These are phyloP conservation scores for Eidolon dupreanum DNA, from an alignment of 2,797 vertebrate species.

Conservation along the genomic window DNA sequence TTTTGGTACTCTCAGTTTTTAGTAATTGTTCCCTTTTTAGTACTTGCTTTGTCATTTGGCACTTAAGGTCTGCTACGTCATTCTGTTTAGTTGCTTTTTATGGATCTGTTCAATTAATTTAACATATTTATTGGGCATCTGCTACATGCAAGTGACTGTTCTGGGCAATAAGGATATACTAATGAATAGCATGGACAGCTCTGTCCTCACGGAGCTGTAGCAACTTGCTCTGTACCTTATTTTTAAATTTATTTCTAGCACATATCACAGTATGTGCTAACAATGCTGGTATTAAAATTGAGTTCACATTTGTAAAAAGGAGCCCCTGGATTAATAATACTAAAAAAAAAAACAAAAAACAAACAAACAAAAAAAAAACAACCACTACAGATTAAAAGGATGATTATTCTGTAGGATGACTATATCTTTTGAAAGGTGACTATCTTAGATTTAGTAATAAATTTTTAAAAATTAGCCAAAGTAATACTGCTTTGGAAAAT, in stretches of 20 bases:
- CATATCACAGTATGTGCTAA: not conserved
- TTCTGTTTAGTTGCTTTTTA: constrained; percentile 11
- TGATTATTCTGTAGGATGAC: not conserved
- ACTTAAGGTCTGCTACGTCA: not conserved
- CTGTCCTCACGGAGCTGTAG: not conserved
- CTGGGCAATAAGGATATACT: not conserved
- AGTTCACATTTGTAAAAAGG: not conserved
- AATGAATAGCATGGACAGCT: not conserved
- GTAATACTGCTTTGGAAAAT: not conserved
- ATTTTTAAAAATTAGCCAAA: not conserved
- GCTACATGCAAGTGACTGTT: not conserved
- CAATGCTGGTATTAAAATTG: constrained; percentile 5
- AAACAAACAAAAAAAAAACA: not conserved
- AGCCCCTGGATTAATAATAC: not conserved
- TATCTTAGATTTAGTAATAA: constrained; percentile 24
- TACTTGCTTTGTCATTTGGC: constrained; percentile 2
- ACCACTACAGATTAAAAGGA: not conserved
- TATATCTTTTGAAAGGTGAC: not conserved
- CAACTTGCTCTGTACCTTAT: not conserved
- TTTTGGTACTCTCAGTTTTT: not conserved
- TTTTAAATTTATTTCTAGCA: not conserved
- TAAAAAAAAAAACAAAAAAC: not conserved
- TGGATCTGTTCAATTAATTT: not conserved
- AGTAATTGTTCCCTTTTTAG: not conserved
- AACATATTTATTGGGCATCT: not conserved